A percentile compares a stretch with the other conserved stretches of the same genome.
Evolutionary conservation across 2,888 invertebrate genomes (phyloP).

Genomic region (Lottia gigantea): DNA sequence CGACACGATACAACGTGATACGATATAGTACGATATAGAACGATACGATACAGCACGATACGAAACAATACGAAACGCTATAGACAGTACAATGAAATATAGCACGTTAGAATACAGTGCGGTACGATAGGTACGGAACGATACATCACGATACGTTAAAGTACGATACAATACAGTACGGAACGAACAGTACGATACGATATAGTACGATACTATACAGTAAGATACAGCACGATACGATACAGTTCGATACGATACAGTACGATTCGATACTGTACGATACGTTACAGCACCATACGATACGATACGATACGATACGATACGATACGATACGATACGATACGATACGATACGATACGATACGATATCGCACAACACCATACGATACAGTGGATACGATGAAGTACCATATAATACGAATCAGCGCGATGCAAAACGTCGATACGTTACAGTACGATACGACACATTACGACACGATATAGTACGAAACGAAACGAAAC

Average conservation of each 20-base stretch:
- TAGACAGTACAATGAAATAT: no score
- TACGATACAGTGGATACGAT: background rate
- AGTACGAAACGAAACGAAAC: constrained; percentile 8
- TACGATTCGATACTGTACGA: no score
- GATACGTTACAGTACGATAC: no score
- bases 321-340: no score
- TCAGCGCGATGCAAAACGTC: background rate
- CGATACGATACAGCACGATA: constrained; percentile 4
- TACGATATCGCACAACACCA: no score
- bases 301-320: background rate
- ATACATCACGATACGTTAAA: constrained; percentile 14
- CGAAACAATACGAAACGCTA: constrained; percentile 9
- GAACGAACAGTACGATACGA: background rate
- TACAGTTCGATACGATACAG: no score
- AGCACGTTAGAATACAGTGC: no score
- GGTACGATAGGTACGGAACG: no score
- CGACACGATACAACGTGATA: background rate
- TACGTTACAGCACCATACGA: no score
- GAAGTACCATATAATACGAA: background rate
- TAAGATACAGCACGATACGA: no score
- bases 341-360: background rate
- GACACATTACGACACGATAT: no score
- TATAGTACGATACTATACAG: no score
- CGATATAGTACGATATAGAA: constrained; percentile 11
- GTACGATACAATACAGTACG: constrained; percentile 13